phyloP scores from a whole-genome alignment of 2,888 invertebrate species.

The Cephus runcator region DNA sequence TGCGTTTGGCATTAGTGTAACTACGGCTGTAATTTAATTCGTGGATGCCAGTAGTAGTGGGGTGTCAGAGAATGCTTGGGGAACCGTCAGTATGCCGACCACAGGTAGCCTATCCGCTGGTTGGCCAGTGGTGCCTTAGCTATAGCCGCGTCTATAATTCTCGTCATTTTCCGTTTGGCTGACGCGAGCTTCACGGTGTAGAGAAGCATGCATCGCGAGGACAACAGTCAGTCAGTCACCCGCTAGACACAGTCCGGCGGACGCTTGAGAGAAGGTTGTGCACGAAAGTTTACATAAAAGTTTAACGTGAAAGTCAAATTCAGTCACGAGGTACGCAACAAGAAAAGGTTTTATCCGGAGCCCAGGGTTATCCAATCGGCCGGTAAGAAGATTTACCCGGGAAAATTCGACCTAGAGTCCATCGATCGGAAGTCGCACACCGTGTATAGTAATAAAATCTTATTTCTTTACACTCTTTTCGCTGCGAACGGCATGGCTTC shows the following conservation, averaged over 20 bases:
- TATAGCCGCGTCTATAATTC: not conserved
- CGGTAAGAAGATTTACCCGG: not conserved
- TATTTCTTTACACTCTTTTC: not conserved
- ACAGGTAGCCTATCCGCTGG: constrained; percentile 24
- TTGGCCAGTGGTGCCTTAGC: constrained; percentile 2
- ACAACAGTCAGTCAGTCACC: not conserved
- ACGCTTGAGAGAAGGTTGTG: not conserved
- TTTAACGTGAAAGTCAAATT: not conserved
- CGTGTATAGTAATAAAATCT: not conserved
- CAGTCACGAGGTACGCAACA: not conserved
- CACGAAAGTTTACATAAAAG: not conserved
- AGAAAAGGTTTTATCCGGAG: not conserved
- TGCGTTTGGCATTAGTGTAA: not conserved
- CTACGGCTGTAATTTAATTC: not conserved
- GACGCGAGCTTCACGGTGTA: not conserved
- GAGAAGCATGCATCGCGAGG: not conserved
- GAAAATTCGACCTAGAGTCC: not conserved
- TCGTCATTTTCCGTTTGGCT: not conserved
- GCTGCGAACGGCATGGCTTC: not conserved
- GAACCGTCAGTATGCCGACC: constrained; percentile 29
- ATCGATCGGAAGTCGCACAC: not conserved
- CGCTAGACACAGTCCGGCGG: not conserved
- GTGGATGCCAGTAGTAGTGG: not conserved
- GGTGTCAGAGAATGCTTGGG: constrained; percentile 13
- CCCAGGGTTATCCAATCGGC: not conserved